Evolutionary conservation across 2,113 vertebrate genomes (phyloP).

Genomic region (Atlantisia rogersi): DNA sequence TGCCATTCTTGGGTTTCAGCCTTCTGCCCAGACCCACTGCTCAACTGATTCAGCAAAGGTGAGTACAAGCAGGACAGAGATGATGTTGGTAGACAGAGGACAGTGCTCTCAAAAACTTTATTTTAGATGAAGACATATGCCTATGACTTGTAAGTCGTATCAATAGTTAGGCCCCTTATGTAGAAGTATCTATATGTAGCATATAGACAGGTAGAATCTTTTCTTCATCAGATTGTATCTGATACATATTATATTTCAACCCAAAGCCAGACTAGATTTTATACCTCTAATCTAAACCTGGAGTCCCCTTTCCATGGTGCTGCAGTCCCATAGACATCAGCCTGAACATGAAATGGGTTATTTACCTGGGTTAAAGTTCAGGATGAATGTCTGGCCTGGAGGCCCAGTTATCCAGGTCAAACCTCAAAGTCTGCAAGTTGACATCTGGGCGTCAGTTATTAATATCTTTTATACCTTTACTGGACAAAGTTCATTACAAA

Average conservation of each 20-base stretch:
- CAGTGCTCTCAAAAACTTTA: background rate
- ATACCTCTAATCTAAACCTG: background rate
- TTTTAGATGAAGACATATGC: background rate
- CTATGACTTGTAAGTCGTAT: accelerated
- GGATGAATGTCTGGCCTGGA: background rate
- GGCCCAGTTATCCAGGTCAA: background rate
- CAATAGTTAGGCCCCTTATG: background rate
- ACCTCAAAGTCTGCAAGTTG: background rate
- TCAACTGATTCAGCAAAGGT: background rate
- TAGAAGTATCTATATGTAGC: background rate
- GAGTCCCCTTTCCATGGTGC: background rate
- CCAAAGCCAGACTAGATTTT: background rate
- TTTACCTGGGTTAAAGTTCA: background rate
- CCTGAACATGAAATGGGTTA: background rate
- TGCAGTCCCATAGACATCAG: background rate
- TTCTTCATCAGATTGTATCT: background rate
- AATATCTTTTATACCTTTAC: background rate
- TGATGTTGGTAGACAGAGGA: background rate
- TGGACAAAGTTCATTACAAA: background rate
- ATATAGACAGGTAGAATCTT: background rate
- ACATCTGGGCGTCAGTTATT: background rate
- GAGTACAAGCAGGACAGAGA: background rate
- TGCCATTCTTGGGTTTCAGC: background rate
- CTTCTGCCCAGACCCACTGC: background rate
- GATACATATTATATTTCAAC: background rate